Evolutionary conservation across 2,888 invertebrate genomes (phyloP).

Genomic region (Drosophila tripunctata): DNA sequence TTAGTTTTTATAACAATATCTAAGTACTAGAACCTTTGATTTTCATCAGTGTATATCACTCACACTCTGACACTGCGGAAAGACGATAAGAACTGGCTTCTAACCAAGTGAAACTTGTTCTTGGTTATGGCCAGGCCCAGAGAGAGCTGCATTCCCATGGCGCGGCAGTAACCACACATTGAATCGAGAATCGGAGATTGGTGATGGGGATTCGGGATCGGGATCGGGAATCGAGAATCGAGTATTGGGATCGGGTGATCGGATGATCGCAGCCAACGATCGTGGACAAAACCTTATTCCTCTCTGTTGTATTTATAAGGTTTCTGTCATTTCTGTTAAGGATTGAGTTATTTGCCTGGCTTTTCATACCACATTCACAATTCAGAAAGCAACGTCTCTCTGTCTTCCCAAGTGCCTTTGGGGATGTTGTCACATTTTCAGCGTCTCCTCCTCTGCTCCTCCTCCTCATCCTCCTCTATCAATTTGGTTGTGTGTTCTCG

Average conservation of each 20-base stretch:
- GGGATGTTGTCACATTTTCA: constrained; percentile 43
- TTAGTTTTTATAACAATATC: too few species aligned
- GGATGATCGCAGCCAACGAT: constrained; percentile 27
- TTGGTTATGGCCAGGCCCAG: constrained; percentile 55
- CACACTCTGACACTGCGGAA: too few species aligned
- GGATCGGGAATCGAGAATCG: constrained; percentile 27
- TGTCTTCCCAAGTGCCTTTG: constrained; percentile 37
- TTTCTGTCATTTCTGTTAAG: constrained; percentile 76
- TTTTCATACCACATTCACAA: background rate
- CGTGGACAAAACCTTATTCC: constrained; percentile 54
- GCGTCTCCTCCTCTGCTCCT: background rate
- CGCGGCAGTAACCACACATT: constrained; percentile 62
- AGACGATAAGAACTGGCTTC: constrained; percentile 53
- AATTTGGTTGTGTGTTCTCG: constrained; percentile 29
- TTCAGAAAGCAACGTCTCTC: constrained; percentile 2
- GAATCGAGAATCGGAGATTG: constrained; percentile 34
- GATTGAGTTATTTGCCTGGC: constrained; percentile 74
- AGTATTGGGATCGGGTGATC: constrained; percentile 31
- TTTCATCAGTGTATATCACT: too few species aligned
- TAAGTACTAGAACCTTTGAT: too few species aligned
- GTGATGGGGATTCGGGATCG: constrained; percentile 46
- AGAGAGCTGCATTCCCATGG: constrained; percentile 71
- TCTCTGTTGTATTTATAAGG: constrained; percentile 76
- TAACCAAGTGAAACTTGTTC: constrained; percentile 71
- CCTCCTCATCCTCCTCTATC: background rate